Percentiles rank a stretch among this genome's conserved stretches.
Conservation (phyloP, 1,140 invertebrate genomes). For the Spodoptera frugiperda region DNA sequence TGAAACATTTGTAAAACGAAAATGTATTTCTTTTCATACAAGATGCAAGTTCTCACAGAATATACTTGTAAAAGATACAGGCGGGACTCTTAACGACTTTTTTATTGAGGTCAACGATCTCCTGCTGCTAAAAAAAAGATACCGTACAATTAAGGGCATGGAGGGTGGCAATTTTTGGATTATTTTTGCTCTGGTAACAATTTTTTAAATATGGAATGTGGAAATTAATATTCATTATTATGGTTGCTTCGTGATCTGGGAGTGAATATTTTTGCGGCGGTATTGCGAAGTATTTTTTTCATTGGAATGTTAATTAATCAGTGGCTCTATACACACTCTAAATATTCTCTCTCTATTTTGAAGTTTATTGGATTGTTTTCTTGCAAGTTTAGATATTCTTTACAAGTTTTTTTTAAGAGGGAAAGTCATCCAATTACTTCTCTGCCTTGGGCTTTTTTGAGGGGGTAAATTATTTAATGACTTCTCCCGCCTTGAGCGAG, state of each 20-base stretch:
- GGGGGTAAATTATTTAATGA: too few relatives aligned
- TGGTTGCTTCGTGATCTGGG: conserved; percentile 23
- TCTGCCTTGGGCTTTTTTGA: too few relatives aligned
- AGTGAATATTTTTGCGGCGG: neutral
- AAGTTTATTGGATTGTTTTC: too few relatives aligned
- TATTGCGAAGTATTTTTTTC: neutral
- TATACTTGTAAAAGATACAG: conserved; percentile 34
- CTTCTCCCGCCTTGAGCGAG: too few relatives aligned
- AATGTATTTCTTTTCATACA: conserved; percentile 27
- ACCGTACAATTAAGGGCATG: conserved; percentile 37
- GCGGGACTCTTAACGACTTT: conserved; percentile 43
- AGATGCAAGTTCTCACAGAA: conserved; percentile 35
- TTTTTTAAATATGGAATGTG: conserved; percentile 33
- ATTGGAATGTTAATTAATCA: too few relatives aligned
- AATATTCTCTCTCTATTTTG: too few relatives aligned
- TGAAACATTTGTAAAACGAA: neutral
- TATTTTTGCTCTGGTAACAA: conserved; percentile 48
- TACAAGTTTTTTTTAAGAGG: too few relatives aligned
- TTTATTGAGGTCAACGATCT: conserved; percentile 45
- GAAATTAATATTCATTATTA: conserved; percentile 47
- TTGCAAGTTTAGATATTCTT: too few relatives aligned
- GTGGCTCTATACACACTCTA: too few relatives aligned
- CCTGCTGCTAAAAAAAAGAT: conserved; percentile 41
- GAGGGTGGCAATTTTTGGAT: conserved; percentile 46
- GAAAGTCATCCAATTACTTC: too few relatives aligned